Percentiles rank a stretch among this genome's conserved stretches.
Conservation (phyloP, 2,888 invertebrate species). For the Agriotes lineatus region DNA sequence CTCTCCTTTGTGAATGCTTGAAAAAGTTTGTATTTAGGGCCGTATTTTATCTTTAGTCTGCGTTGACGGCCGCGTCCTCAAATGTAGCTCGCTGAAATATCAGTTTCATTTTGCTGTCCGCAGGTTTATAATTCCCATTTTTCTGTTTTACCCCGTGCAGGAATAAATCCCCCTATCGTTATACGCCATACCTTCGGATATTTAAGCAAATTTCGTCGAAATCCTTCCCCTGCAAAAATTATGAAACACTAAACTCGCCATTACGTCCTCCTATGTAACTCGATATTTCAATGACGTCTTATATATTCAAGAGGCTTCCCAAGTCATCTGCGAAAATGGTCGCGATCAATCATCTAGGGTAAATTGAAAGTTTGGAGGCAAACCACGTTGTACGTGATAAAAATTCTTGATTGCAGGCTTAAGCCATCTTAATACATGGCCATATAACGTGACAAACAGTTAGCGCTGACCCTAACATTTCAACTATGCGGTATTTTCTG, state of each 20-base stretch:
- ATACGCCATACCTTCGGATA: too few relatives aligned
- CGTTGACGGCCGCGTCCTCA: too few relatives aligned
- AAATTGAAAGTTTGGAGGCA: conserved; percentile 30
- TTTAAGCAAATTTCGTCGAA: too few relatives aligned
- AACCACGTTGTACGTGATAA: conserved; percentile 14
- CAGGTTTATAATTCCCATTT: too few relatives aligned
- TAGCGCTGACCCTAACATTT: too few relatives aligned
- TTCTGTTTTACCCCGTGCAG: too few relatives aligned
- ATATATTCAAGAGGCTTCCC: conserved; percentile 30
- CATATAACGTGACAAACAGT: background rate
- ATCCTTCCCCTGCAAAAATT: background rate
- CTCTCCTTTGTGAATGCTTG: too few relatives aligned
- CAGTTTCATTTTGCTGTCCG: background rate
- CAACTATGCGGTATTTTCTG: too few relatives aligned
- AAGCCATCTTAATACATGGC: conserved; percentile 4
- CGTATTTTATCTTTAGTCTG: too few relatives aligned
- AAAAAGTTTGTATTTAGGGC: too few relatives aligned
- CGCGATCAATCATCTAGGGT: conserved; percentile 32
- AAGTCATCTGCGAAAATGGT: conserved; percentile 34
- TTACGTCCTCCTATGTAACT: conserved; percentile 32
- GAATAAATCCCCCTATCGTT: too few relatives aligned
- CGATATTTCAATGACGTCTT: conserved; percentile 29
- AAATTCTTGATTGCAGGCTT: conserved; percentile 4
- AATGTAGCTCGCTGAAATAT: too few relatives aligned
- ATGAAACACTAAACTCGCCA: conserved; percentile 18